These are phyloP conservation scores for Nanorana parkeri DNA, from an alignment of 2,113 vertebrate genomes.

Conservation along the genomic window DNA sequence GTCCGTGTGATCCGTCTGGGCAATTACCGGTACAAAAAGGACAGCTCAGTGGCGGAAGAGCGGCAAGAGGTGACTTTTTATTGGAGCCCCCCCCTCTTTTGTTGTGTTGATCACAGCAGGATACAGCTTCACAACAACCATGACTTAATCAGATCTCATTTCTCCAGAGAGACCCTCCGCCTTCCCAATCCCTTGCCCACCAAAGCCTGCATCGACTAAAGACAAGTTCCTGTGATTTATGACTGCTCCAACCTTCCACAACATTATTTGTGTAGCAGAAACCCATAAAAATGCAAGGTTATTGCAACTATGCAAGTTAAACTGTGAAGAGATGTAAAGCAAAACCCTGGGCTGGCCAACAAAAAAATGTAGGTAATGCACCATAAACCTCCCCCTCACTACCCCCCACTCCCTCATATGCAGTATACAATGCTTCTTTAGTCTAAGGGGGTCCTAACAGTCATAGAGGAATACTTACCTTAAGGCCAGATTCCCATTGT, in stretches of 20 bases:
- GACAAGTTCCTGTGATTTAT: slow-evolving; percentile 21
- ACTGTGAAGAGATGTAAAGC: too few relatives aligned
- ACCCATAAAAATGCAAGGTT: background rate
- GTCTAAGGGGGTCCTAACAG: too few relatives aligned
- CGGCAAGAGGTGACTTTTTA: slow-evolving; percentile 18
- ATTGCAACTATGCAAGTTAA: background rate
- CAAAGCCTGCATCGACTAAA: background rate
- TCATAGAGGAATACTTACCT: too few relatives aligned
- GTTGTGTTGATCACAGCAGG: slow-evolving; percentile 36
- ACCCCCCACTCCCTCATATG: too few relatives aligned
- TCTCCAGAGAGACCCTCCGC: slow-evolving; percentile 16
- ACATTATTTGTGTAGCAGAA: background rate
- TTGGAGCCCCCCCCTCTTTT: slow-evolving; percentile 1
- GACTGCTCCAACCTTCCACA: background rate
- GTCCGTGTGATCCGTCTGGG: background rate
- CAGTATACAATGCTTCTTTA: too few relatives aligned
- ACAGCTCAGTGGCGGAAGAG: background rate
- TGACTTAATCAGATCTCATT: slow-evolving; percentile 45
- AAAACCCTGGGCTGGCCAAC: too few relatives aligned
- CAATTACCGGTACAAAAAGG: slow-evolving; percentile 29
- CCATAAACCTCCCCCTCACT: too few relatives aligned
- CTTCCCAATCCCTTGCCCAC: slow-evolving; percentile 16
- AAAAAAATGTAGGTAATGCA: too few relatives aligned
- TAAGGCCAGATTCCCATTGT: too few relatives aligned
- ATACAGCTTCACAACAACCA: slow-evolving; percentile 12